Evolutionary conservation across 1,140 invertebrate species (phyloP).

Genomic region (Drosophila setifemur): DNA sequence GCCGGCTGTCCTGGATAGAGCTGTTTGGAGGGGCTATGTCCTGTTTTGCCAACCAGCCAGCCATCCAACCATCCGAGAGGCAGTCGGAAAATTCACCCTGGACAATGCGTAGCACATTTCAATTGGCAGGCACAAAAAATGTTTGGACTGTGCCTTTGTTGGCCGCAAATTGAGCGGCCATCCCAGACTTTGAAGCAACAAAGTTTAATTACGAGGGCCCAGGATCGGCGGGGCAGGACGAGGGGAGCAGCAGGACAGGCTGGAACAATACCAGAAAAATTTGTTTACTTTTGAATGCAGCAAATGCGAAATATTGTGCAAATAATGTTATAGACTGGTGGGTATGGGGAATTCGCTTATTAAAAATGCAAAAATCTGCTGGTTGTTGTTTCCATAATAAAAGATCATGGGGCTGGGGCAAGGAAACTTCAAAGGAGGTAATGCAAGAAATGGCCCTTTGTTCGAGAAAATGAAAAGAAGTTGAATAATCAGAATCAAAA

Average conservation of each 20-base stretch:
- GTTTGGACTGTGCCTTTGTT: conserved; percentile 68
- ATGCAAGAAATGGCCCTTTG: conserved; percentile 22
- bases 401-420: neutral
- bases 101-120: conserved; percentile 68
- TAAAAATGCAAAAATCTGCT: conserved; percentile 53
- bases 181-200: conserved; percentile 70
- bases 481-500: neutral
- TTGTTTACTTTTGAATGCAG: conserved; percentile 55
- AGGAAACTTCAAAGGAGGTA: conserved; percentile 23
- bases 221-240: no score
- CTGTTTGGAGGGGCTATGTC: conserved; percentile 36
- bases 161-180: conserved; percentile 74
- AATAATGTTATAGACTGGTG: conserved; percentile 47
- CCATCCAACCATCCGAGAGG: conserved; percentile 1
- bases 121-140: conserved; percentile 74
- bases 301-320: conserved; percentile 66
- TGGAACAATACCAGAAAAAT: conserved; percentile 50
- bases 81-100: conserved; percentile 27
- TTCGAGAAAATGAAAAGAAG: conserved; percentile 2
- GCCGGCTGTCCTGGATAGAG: conserved; percentile 33
- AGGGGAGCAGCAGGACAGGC: no score
- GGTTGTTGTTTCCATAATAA: conserved; percentile 26
- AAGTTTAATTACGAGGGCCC: conserved; percentile 71
- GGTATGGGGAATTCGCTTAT: conserved; percentile 34
- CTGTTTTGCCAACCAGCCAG: conserved; percentile 39